phyloP scores from a whole-genome alignment of 2,797 vertebrate genomes.

The Synaphobranchus kaupii region DNA sequence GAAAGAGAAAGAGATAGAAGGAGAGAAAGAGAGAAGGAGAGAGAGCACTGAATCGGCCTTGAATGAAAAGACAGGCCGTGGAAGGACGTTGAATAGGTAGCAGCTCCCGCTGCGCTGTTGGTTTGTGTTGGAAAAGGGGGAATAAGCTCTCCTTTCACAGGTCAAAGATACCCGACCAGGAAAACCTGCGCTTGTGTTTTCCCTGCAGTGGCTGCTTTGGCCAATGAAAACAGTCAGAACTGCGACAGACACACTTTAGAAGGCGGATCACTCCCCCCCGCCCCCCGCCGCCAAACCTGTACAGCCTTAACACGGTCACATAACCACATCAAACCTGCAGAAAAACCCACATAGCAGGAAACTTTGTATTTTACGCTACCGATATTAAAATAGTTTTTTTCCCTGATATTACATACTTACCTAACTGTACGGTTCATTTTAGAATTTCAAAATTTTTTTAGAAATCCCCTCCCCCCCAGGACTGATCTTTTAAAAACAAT shows the following conservation, averaged over 20 bases:
- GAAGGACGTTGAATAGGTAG: constrained; percentile 68
- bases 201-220: constrained; percentile 75
- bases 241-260: constrained; percentile 62
- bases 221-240: constrained; percentile 69
- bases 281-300: constrained; percentile 72
- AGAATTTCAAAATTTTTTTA: too few relatives aligned
- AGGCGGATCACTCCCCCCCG: constrained; percentile 16
- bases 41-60: too few relatives aligned
- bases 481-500: background rate
- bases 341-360: background rate
- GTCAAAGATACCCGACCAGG: constrained; percentile 73
- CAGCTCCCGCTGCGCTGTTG: constrained; percentile 62
- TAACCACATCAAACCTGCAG: constrained; percentile 53
- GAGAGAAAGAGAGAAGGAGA: constrained; percentile 30
- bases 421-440: too few relatives aligned
- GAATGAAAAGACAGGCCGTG: background rate
- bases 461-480: background rate
- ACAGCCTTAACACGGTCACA: constrained; percentile 17
- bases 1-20: constrained; percentile 31
- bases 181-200: constrained; percentile 75
- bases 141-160: constrained; percentile 76
- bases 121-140: constrained; percentile 67
- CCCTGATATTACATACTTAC: too few relatives aligned
- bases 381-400: background rate
- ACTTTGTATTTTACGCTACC: background rate